These are phyloP conservation scores for Molanna angustata DNA, from an alignment of 2,888 invertebrate species.

Conservation along the genomic window DNA sequence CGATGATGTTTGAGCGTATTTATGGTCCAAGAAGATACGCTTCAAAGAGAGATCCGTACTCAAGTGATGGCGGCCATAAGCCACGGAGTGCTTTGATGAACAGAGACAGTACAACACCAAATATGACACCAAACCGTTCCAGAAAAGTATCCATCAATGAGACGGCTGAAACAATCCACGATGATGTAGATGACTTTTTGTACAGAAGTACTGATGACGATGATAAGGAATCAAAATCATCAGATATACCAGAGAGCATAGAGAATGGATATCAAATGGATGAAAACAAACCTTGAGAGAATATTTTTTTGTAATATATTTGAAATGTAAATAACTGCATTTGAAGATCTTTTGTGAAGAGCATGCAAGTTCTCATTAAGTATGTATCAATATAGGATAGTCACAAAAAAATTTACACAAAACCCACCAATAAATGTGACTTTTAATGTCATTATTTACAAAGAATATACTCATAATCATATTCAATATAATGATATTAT, in stretches of 20 bases:
- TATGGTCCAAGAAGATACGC: constrained; percentile 53
- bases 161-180: constrained; percentile 42
- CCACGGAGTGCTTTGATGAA: constrained; percentile 47
- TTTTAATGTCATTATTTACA: no score
- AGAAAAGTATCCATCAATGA: constrained; percentile 47
- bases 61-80: not conserved
- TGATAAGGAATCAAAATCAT: constrained; percentile 33
- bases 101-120: constrained; percentile 31
- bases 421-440: no score
- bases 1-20: constrained; percentile 67
- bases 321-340: no score
- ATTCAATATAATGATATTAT: no score
- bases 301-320: no score
- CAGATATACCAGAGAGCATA: constrained; percentile 24
- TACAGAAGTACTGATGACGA: constrained; percentile 44
- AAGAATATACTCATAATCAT: no score
- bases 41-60: constrained; percentile 1
- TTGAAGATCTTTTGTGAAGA: no score
- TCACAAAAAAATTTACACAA: no score
- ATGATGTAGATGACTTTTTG: constrained; percentile 44
- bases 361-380: no score
- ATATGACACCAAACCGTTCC: constrained; percentile 40
- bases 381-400: no score
- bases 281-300: no score
- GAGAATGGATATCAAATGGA: constrained; percentile 7